Evolutionary conservation across 2,888 invertebrate species (phyloP).

Genomic region (Megalurothrips usitatus): DNA sequence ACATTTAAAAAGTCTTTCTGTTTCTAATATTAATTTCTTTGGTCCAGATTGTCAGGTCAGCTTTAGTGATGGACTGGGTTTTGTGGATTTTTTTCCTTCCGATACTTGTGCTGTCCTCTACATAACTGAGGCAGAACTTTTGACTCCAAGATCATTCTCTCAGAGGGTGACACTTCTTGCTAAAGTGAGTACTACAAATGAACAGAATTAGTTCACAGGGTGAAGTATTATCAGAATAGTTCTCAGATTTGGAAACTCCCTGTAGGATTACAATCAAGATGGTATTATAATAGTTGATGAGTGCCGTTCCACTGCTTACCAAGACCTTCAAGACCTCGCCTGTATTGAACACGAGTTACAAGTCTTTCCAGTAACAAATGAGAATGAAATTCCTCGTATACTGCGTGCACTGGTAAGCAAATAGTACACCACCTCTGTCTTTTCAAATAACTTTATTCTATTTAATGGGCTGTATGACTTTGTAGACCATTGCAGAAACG

Average conservation of each 20-base stretch:
- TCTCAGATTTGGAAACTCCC: neutral
- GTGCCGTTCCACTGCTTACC: neutral
- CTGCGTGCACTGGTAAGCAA: neutral
- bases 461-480: neutral
- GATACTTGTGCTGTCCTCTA: slow-evolving; percentile 2
- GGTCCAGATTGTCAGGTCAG: neutral
- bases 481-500: neutral
- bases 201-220: too few relatives aligned
- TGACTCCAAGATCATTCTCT: neutral
- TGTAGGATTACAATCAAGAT: neutral
- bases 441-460: neutral
- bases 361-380: neutral
- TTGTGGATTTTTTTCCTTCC: neutral
- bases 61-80: neutral
- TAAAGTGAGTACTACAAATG: neutral
- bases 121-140: neutral
- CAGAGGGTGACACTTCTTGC: neutral
- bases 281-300: neutral
- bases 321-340: neutral
- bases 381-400: slow-evolving; percentile 7
- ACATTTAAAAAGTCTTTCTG: neutral
- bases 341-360: neutral
- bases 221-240: too few relatives aligned
- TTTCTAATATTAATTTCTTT: neutral
- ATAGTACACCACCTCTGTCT: neutral